Evolutionary conservation across 1,140 invertebrate genomes (phyloP).

Genomic region (Gryon sp.): DNA sequence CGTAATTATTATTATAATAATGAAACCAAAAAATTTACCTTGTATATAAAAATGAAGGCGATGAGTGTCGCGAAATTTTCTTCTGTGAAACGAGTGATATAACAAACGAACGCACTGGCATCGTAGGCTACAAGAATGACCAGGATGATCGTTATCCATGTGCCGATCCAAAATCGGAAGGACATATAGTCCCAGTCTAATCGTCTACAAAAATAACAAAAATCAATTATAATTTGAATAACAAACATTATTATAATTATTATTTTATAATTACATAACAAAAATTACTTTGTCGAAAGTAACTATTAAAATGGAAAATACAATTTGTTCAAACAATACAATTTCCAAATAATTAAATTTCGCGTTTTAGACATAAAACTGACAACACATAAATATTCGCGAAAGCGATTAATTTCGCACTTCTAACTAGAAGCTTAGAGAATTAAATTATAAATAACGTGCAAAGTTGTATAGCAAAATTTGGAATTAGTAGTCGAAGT

Average conservation of each 20-base stretch:
- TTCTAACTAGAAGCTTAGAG: too few relatives aligned
- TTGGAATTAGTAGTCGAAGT: too few relatives aligned
- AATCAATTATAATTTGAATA: too few relatives aligned
- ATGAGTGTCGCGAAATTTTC: slow-evolving; percentile 99
- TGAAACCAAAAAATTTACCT: slow-evolving; percentile 82
- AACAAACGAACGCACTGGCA: slow-evolving; percentile 98
- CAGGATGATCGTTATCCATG: slow-evolving; percentile 94
- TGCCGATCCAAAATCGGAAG: slow-evolving; percentile 96
- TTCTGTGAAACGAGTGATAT: slow-evolving; percentile 99
- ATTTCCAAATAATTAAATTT: slow-evolving; percentile 14
- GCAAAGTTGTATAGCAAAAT: too few relatives aligned
- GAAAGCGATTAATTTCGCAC: too few relatives aligned
- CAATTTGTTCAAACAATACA: slow-evolving; percentile 46
- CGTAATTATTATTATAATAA: too few relatives aligned
- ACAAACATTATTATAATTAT: too few relatives aligned
- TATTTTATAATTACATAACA: neutral
- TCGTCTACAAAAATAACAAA: slow-evolving; percentile 81
- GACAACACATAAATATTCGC: too few relatives aligned
- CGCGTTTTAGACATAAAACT: too few relatives aligned
- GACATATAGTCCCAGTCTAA: slow-evolving; percentile 94
- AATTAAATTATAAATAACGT: too few relatives aligned
- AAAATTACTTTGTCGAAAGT: neutral
- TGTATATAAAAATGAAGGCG: slow-evolving; percentile 99
- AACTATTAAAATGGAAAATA: slow-evolving; percentile 8
- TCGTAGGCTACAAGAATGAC: slow-evolving; percentile 95